Conservation (phyloP, 2,888 invertebrate genomes). For the Colletes collaris region DNA sequence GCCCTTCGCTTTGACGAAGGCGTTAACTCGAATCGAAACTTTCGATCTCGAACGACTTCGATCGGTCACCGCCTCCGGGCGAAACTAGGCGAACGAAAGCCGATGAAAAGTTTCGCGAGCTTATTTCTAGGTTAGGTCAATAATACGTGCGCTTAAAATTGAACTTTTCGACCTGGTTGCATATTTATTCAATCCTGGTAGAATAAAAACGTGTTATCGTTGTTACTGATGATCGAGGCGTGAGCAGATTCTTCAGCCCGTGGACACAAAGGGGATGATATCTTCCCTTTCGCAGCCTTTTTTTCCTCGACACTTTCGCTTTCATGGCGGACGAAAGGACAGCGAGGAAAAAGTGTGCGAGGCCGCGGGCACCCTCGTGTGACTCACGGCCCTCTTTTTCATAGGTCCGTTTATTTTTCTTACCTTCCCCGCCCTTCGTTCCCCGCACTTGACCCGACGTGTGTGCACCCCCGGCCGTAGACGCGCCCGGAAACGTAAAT, state of each 20-base stretch:
- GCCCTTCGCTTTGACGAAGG: slow-evolving; percentile 28
- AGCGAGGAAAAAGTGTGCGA: slow-evolving; percentile 45
- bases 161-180: no score
- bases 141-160: no score
- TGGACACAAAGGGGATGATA: no score
- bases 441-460: slow-evolving; percentile 56
- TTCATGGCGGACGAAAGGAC: slow-evolving; percentile 47
- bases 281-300: slow-evolving; percentile 16
- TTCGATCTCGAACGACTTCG: slow-evolving; percentile 31
- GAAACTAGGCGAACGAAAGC: background rate
- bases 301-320: slow-evolving; percentile 18
- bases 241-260: no score
- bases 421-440: slow-evolving; percentile 42
- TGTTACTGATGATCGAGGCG: no score
- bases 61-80: slow-evolving; percentile 2
- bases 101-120: background rate
- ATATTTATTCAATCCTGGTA: no score
- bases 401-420: slow-evolving; percentile 38
- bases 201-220: no score
- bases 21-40: slow-evolving; percentile 55
- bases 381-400: slow-evolving; percentile 1
- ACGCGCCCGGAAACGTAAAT: slow-evolving; percentile 58
- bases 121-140: no score
- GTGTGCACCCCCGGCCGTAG: slow-evolving; percentile 10
- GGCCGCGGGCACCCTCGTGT: slow-evolving; percentile 40